Evolutionary conservation across 2,888 invertebrate species (phyloP), one percentile per base, ranked within the genome.

Genomic region (Caenorhabditis zanzibari): DNA sequence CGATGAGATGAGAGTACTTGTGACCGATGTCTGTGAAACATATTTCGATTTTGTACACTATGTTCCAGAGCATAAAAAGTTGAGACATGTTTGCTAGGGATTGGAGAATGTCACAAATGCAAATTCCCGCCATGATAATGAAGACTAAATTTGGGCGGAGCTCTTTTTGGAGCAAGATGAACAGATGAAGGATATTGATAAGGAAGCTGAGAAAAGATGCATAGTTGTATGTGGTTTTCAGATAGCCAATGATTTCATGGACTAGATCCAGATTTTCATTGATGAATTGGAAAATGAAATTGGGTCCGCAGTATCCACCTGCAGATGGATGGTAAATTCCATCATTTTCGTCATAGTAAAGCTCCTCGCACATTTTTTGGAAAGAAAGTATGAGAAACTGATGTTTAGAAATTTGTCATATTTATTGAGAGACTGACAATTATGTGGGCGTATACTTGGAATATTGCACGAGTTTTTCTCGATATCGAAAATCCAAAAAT

Each of bases 51-150:
- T 52, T 32, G 10, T 66, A 66, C 0, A 66, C 28, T 14, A 66
- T 66, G 7, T 66, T 22, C 47, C 47, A 66, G n/a, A 24, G 49
- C 49, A 66, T 32, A 12, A 52, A 2, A 9, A 35, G 6, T 32
- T 49, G 19, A 10, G 14, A 1, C 9, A 49, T 49, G 24, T 49
- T 66, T 4, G 32, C 66, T 0, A 32, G 4, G 1, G 49, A 41
- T 22, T 41, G 61, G 4, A 61, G 10, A 12, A 61, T 24, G 35
- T 61, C 61, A 41, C 22, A 61, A 7, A 61, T 7, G 16, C 61
- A 61, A 6, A 61, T 61, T 2, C 61, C 61, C 2, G 38, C 38
- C 61, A 61, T 61, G 3, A 61, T 24, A 16, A 61, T 41, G 22
- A 41, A 61, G 22, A 61, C 61, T 5, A 61, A 16, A 24, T 61